Base-by-base conservation (phyloP, 2,797 vertebrate genomes). In the Mallotus villosus region DNA sequence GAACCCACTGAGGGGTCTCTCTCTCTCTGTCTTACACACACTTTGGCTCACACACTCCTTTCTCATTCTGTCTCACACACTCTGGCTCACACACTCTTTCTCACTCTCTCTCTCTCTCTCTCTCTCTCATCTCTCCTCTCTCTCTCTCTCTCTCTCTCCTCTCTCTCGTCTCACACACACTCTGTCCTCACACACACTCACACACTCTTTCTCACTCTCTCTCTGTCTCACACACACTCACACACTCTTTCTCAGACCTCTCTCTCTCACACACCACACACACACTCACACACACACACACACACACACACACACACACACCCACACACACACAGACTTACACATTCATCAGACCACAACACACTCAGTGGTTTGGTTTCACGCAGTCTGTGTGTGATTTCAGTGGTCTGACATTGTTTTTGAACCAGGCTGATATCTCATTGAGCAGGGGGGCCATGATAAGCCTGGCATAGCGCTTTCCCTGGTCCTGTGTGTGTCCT, bases 1-100 rank as follows among this genome's bases (percentile, higher is more conserved):
- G 79, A 74, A 74, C 61, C 63, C 60, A 71, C 61, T 51, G 51
- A 78, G 73, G 74, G 85, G 17, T 64, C 62, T 64, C 11, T 68
- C 21, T 32, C 16, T 59, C 3, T 16, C n/a, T n/a, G n/a, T n/a
- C 34, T 7, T 6, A 7, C 34, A 37, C 34, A 7, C 34, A 7
- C 34, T 7, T 2, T 4, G 3, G 1, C 34, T 7, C 34, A 0
- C 16, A 12, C 5, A 27, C 16, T 24, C 34, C 6, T 22, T 22
- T 67, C 1, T 34, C 21, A 6, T 1, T 19, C 41, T 46, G n/a
- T 17, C 17, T 17, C 51, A 53, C 51, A 53, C 51, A 53, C 14
- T 53, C 51, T 17, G 19, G 3, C 16, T 17, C 51, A 8, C 55
- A 17, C 34, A 8, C 34, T 9, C 34, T 8, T 1, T 9, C 34